Evolutionary conservation across 1,140 invertebrate genomes (phyloP).

Genomic region (Hypothenemus hampei): DNA sequence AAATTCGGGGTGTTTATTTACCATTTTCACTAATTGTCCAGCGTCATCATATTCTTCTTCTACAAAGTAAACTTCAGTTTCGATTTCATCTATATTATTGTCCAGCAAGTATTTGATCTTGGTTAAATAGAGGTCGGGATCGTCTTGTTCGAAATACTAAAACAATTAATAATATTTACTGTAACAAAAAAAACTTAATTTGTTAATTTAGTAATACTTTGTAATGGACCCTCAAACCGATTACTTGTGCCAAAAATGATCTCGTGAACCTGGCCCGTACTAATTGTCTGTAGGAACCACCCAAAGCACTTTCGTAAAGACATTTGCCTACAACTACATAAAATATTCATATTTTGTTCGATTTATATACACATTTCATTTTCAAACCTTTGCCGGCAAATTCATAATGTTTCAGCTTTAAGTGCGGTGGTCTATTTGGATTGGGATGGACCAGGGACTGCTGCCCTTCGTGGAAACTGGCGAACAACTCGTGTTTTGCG

Average conservation of each 20-base stretch:
- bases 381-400: conserved; percentile 73
- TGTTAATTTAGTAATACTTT: conserved; percentile 53
- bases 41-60: conserved; percentile 82
- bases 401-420: conserved; percentile 87
- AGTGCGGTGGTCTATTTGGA: conserved; percentile 62
- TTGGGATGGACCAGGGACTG: conserved; percentile 88
- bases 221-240: conserved; percentile 87
- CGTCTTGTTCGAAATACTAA: conserved; percentile 92
- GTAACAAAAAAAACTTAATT: background rate
- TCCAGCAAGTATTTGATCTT: conserved; percentile 92
- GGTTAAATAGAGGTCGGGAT: conserved; percentile 85
- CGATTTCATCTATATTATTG: conserved; percentile 70
- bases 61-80: conserved; percentile 80
- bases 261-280: conserved; percentile 85
- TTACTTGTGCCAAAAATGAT: conserved; percentile 91
- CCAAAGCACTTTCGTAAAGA: conserved; percentile 85
- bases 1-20: background rate
- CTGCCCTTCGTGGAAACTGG: conserved; percentile 77
- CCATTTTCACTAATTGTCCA: conserved; percentile 58
- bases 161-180: conserved; percentile 38
- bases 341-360: background rate
- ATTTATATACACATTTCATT: too few species aligned
- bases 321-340: conserved; percentile 80
- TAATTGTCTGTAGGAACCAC: conserved; percentile 80
- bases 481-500: conserved; percentile 74